Evolutionary conservation across 2,797 vertebrate species (phyloP), one percentile per base, ranked within the genome.

Genomic region (Acipenser transmontanus): DNA sequence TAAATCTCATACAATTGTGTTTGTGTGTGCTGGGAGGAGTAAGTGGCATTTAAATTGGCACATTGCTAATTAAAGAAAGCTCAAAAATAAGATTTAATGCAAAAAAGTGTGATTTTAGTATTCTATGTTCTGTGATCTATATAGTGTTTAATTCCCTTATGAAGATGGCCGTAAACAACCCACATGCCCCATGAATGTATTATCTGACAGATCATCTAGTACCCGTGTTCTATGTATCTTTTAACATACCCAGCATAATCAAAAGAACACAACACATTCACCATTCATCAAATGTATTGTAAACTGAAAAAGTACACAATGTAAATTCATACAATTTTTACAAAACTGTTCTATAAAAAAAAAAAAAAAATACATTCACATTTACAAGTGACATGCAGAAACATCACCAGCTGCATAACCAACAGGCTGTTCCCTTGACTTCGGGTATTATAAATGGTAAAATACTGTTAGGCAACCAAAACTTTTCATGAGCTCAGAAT

Each of bases 361-460:
- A 73, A 71, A 60, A 81, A 78, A 34, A 80, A 87, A 84, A 76
- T 78, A 87, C 81, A 88, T 86, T 89, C 85, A 88, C 74, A 73
- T 80, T 80, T 70, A 78, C 78, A 78, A 56, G 76, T 7, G 51
- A 82, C 78, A 82, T 82, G 82, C 82, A 84, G 75, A 69, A 66
- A 80, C 65, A 66, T 69, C 68, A 73, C 78, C n/a, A 79, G 71
- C 68, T 72, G 69, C 75, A 74, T 76, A 62, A 74, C 64, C 62
- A 66, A 72, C 66, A 70, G 61, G 64, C 54, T 65, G 67, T 72
- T 65, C 70, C 67, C 73, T 62, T 67, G 63, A 67, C 61, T 73
- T 66, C 62, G 64, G 67, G 61, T 59, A 64, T 48, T 66, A 50
- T 47, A 5, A 56, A 71, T 52, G 62, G 47, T 76, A 64, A 75